Evolutionary conservation across 2,797 vertebrate genomes (phyloP).

Genomic region (Spea hammondii): DNA sequence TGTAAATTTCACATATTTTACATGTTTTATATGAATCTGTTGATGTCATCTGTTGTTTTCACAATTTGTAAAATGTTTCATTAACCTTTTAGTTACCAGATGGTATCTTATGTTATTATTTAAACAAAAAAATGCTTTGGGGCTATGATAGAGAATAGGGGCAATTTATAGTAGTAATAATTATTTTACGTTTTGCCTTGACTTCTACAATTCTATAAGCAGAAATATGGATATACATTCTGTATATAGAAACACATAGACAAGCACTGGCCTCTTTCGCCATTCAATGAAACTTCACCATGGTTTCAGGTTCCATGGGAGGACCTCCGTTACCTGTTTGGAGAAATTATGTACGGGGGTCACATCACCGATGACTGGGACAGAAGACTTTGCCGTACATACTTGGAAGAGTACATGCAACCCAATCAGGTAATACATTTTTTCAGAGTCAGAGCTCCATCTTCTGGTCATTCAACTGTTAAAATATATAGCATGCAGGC

Average conservation of each 20-base stretch:
- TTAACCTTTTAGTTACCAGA: not conserved
- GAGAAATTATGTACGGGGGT: slow-evolving; percentile 77
- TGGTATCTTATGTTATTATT: not conserved
- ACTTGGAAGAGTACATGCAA: slow-evolving; percentile 81
- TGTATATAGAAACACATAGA: too few relatives aligned
- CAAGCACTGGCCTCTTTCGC: not conserved
- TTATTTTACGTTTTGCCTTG: too few relatives aligned
- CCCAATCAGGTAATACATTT: slow-evolving; percentile 63
- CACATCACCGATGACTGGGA: slow-evolving; percentile 78
- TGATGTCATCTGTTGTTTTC: too few relatives aligned
- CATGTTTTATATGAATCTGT: too few relatives aligned
- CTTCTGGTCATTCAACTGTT: slow-evolving; percentile 70
- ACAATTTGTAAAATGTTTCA: not conserved
- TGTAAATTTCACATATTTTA: not conserved
- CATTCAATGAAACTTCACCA: not conserved
- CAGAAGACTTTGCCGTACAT: slow-evolving; percentile 76
- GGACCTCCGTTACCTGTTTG: slow-evolving; percentile 79
- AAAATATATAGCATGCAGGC: not conserved
- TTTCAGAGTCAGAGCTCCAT: slow-evolving; percentile 83
- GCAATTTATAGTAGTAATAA: too few relatives aligned
- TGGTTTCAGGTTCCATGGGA: slow-evolving; percentile 70
- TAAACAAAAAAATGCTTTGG: not conserved
- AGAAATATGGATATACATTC: too few relatives aligned
- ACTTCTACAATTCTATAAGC: too few relatives aligned
- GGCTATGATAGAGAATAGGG: too few relatives aligned